These are phyloP conservation scores for Salpingus planirostris DNA, from an alignment of 2,888 invertebrate species.

Conservation along the genomic window DNA sequence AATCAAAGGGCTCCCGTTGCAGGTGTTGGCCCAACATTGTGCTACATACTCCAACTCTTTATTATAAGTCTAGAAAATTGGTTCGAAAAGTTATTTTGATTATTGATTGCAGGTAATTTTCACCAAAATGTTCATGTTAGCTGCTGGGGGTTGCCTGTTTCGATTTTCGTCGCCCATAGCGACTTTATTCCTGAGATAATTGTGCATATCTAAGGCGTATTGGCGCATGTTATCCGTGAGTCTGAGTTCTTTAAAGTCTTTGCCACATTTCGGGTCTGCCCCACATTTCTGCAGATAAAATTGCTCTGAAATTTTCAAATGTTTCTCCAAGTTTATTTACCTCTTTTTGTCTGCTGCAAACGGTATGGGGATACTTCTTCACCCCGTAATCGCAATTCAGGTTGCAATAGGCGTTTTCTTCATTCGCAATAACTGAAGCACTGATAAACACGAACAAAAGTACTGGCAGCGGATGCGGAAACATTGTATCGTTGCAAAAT, in stretches of 20 bases:
- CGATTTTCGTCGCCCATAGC: conserved; percentile 33
- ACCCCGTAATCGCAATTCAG: conserved; percentile 21
- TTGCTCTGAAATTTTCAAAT: conserved; percentile 1
- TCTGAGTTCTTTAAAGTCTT: conserved; percentile 28
- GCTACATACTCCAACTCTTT: conserved; percentile 35
- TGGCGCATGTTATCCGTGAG: conserved; percentile 31
- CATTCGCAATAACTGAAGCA: no score
- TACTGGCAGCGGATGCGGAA: no score
- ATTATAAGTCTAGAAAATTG: conserved; percentile 35
- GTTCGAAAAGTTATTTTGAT: no score
- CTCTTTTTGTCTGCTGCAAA: conserved; percentile 20
- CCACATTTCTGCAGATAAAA: conserved; percentile 31
- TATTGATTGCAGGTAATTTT: no score
- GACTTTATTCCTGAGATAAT: conserved; percentile 34
- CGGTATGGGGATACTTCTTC: conserved; percentile 23
- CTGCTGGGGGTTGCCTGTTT: conserved; percentile 33
- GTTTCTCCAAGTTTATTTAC: no score
- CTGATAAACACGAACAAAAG: no score
- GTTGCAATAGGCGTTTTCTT: conserved; percentile 25
- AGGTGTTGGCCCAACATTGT: conserved; percentile 39
- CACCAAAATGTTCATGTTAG: conserved; percentile 36
- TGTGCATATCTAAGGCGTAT: conserved; percentile 35
- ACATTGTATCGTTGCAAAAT: no score
- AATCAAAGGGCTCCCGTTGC: conserved; percentile 30
- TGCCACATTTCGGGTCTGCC: conserved; percentile 28